phyloP scores from a whole-genome alignment of 2,888 invertebrate species.

The Habrosyne pyritoides region DNA sequence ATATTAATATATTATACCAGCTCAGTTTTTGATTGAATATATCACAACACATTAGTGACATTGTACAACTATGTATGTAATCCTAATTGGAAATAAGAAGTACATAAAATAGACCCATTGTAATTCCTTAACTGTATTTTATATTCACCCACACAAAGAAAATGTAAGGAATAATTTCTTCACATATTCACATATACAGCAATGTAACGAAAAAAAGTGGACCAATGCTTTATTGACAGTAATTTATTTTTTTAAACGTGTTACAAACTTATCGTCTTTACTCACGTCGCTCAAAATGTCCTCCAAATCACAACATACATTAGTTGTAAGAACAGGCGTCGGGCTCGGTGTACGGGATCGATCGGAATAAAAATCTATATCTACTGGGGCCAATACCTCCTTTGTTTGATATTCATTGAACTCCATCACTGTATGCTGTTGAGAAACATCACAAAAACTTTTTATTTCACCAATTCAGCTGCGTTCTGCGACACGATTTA shows the following conservation, averaged over 20 bases:
- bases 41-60: too few relatives aligned
- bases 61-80: too few relatives aligned
- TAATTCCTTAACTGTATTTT: neutral
- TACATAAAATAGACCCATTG: too few relatives aligned
- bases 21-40: too few relatives aligned
- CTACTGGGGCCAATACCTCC: constrained; percentile 73
- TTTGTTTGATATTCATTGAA: constrained; percentile 72
- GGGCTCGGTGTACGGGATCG: constrained; percentile 68
- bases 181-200: neutral
- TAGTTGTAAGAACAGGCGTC: constrained; percentile 67
- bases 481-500: constrained; percentile 29
- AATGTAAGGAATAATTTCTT: neutral
- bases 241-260: constrained; percentile 26
- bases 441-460: constrained; percentile 58
- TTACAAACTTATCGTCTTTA: constrained; percentile 36
- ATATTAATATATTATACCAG: too few relatives aligned
- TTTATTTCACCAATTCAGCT: constrained; percentile 54
- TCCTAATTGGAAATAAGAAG: too few relatives aligned
- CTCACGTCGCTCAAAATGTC: constrained; percentile 82
- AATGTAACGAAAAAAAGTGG: neutral
- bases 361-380: constrained; percentile 64
- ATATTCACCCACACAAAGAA: neutral
- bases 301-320: constrained; percentile 74
- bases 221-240: constrained; percentile 9
- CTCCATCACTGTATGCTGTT: constrained; percentile 80